Base-by-base conservation (phyloP, 2,797 vertebrate genomes). In the Gouania willdenowi region DNA sequence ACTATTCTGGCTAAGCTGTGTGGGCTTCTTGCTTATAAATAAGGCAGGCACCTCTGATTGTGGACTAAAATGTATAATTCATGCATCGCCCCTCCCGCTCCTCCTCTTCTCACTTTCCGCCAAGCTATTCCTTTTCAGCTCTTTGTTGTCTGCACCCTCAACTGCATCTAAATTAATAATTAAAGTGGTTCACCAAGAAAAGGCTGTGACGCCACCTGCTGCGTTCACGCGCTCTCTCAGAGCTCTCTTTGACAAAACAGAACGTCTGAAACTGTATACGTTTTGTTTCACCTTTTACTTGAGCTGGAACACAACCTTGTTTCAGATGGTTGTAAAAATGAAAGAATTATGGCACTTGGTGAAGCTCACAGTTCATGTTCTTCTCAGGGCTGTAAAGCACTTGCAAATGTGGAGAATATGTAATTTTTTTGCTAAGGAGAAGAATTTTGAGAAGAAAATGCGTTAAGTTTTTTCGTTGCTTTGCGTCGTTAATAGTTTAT, bases 21-120 rank as follows among this genome's bases (percentile, higher is more conserved):
- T 69, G 58, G 66, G 60, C 66, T 54, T 60, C 70, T 61, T 33
- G 49, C 86, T 87, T 82, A 88, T 89, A 84, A 90, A 89, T 89
- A 86, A 88, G 61, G 75, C 81, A 88, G 71, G 56, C 77, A 68
- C 73, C 69, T 79, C 76, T 71, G 83, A 84, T 86, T 85, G 85
- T 86, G 78, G 74, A 54, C 23, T 74, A 18, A n/a, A 66, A 89
- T 90, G 81, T 86, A 86, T 89, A 87, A 89, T 90, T 87, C 71
- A 89, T 86, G 74, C 59, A 46, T 45, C 50, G 66, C 66, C 78
- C 75, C 66, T 58, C 62, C 72, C 57, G 59, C 67, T 65, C 76
- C 74, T 71, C 45, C 58, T 73, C 73, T 75, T 62, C 81, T 79
- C 79, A 75, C 73, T 80, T 82, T 83, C 72, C 79, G 82, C 67